Evolutionary conservation across 2,797 vertebrate species (phyloP).

Genomic region (Aphelocoma californica): DNA sequence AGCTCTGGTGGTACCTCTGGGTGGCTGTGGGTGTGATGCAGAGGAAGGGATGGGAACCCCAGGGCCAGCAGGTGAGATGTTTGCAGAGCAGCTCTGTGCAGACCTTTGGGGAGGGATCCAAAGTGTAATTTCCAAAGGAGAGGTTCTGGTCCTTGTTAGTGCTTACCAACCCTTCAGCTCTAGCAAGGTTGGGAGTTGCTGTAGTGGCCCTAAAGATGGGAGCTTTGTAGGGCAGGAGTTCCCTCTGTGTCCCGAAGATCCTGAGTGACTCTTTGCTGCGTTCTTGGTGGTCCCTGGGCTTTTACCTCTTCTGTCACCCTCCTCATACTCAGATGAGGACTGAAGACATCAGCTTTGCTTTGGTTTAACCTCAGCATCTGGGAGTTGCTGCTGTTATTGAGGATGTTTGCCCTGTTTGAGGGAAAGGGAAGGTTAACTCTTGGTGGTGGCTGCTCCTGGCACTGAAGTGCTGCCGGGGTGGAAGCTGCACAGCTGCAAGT

Average conservation of each 20-base stretch:
- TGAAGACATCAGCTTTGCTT: neutral
- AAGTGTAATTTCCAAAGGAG: neutral
- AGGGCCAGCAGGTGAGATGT: neutral
- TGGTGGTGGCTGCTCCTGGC: neutral
- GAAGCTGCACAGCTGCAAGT: too few species aligned
- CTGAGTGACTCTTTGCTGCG: neutral
- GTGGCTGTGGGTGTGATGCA: too few species aligned
- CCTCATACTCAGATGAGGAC: fast-evolving
- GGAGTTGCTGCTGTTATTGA: neutral
- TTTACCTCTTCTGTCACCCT: too few species aligned
- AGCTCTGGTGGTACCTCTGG: neutral
- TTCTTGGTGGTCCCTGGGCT: neutral
- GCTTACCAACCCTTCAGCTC: neutral
- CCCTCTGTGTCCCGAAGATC: neutral
- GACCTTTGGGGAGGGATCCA: neutral
- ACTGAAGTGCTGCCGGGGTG: too few species aligned
- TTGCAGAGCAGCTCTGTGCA: neutral
- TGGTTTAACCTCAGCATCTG: neutral
- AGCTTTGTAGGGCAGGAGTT: neutral
- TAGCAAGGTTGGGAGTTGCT: neutral
- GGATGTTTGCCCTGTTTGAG: neutral
- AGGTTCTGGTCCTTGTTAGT: too few species aligned
- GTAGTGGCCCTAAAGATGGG: neutral
- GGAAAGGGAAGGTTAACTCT: neutral
- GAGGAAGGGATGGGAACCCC: neutral